A percentile compares a stretch with the other conserved stretches of the same genome.
Conservation (phyloP, 2,113 vertebrate genomes). For the Ceyx cyanopectus region DNA sequence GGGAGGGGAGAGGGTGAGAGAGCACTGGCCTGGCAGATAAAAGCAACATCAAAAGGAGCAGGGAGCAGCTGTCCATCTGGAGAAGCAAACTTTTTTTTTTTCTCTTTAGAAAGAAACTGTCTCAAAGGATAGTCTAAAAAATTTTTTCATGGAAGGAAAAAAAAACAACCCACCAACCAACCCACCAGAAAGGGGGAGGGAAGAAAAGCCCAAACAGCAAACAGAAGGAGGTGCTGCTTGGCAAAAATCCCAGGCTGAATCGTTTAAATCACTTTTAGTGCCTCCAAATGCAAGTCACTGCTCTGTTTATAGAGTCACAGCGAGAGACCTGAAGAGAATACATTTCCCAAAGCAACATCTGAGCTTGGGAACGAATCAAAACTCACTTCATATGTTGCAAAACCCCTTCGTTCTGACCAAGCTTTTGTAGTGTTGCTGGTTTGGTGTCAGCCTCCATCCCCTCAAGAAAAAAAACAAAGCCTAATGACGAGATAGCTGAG, state of each 20-base stretch:
- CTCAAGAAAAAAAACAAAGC: neutral
- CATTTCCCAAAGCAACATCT: slow-evolving; percentile 70
- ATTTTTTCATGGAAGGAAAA: slow-evolving; percentile 36
- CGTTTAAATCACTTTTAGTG: slow-evolving; percentile 77
- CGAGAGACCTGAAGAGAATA: slow-evolving; percentile 66
- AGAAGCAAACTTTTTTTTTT: slow-evolving; percentile 7
- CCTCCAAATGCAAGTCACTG: slow-evolving; percentile 63
- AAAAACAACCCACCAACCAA: neutral
- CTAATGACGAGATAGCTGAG: neutral
- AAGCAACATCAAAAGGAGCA: slow-evolving; percentile 72
- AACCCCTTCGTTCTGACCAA: slow-evolving; percentile 30
- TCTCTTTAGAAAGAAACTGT: slow-evolving; percentile 52
- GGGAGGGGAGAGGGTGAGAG: slow-evolving; percentile 64
- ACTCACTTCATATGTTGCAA: slow-evolving; percentile 23
- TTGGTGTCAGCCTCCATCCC: neutral
- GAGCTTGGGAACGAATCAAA: slow-evolving; percentile 67
- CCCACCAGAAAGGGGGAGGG: neutral
- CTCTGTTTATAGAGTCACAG: slow-evolving; percentile 73
- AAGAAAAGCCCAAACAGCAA: slow-evolving; percentile 50
- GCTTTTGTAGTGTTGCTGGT: slow-evolving; percentile 46
- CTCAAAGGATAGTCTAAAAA: slow-evolving; percentile 53
- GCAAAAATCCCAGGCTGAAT: slow-evolving; percentile 66
- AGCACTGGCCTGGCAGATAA: slow-evolving; percentile 67
- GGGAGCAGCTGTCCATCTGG: slow-evolving; percentile 73
- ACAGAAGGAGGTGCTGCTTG: slow-evolving; percentile 75